These are phyloP conservation scores for Hydropsyche betteni DNA, from an alignment of 2,888 invertebrate species.

Conservation along the genomic window DNA sequence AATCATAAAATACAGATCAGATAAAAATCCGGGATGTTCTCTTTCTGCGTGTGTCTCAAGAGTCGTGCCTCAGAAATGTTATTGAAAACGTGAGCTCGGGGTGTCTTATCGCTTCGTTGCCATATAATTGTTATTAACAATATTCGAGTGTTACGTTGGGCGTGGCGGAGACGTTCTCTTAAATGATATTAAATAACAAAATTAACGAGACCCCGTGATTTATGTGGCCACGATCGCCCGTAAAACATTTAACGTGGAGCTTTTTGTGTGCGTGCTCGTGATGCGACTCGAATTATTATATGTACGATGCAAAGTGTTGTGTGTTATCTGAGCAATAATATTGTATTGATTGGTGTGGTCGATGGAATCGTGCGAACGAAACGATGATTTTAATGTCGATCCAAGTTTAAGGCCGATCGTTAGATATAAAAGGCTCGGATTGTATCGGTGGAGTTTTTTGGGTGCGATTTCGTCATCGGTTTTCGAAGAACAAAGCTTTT, in stretches of 20 bases:
- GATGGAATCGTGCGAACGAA: no score
- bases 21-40: not conserved
- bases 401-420: no score
- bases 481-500: no score
- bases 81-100: constrained; percentile 47
- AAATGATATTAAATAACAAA: constrained; percentile 42
- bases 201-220: constrained; percentile 35
- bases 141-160: not conserved
- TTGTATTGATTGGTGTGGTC: no score
- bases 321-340: no score
- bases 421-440: no score
- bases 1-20: constrained; percentile 21
- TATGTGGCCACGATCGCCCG: constrained; percentile 32
- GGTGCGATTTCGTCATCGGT: no score
- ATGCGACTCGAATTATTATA: no score
- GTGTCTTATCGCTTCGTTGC: constrained; percentile 36
- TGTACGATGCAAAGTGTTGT: no score
- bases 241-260: not conserved
- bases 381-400: no score
- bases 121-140: constrained; percentile 38
- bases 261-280: no score
- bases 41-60: constrained; percentile 8
- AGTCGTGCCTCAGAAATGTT: constrained; percentile 45
- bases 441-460: no score
- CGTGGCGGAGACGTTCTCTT: constrained; percentile 1